Evolutionary conservation across 1,140 invertebrate species (phyloP), one percentile per base, ranked within the genome.

Genomic region (Paraescarpia echinospica): DNA sequence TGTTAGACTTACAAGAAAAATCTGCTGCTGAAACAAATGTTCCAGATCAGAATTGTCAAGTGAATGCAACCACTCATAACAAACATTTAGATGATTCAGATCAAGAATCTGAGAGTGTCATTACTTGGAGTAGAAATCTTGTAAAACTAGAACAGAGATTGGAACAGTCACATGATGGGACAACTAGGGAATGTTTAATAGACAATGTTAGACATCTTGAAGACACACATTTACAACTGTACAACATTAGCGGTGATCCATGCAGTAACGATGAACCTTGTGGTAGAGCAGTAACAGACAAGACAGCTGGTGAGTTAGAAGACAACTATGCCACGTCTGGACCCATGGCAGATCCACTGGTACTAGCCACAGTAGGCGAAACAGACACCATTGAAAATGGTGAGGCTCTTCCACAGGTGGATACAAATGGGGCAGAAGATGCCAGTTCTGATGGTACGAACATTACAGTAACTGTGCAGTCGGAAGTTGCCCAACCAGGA

Each of bases 1-100:
- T 90, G 35, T 34, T 90, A 41, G 90, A 41, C 18, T 90, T 41
- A 90, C 90, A 90, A 41, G 34, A 90, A 90, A n/a, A 27, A 90
- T 90, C 18, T 90, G 35, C 18, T 34, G 90, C 90, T 2, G 90
- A 90, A 34, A 90, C 22, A 35, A 31, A 14, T 90, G 90, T 35
- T 90, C 90, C 90, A 33, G 90, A 90, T 27, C 18, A 90, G 35
- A 34, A 34, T 90, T 22, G 90, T 33, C 34, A 90, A 31, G 35
- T 33, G 34, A 90, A 12, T 90, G 90, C 14, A 0, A 4, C 0
- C 1, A 12, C 59, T 31, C 8, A 77, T 18, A 77, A 18, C 9
- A 12, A 27, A 27, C 59, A 77, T 77, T 4, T 18, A 27, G 4
- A 12, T 41, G 41, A 77, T 2, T 14, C 59, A 77, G 12, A 77